Conservation (phyloP, 1,140 invertebrate genomes). For the Bombyx mandarina region DNA sequence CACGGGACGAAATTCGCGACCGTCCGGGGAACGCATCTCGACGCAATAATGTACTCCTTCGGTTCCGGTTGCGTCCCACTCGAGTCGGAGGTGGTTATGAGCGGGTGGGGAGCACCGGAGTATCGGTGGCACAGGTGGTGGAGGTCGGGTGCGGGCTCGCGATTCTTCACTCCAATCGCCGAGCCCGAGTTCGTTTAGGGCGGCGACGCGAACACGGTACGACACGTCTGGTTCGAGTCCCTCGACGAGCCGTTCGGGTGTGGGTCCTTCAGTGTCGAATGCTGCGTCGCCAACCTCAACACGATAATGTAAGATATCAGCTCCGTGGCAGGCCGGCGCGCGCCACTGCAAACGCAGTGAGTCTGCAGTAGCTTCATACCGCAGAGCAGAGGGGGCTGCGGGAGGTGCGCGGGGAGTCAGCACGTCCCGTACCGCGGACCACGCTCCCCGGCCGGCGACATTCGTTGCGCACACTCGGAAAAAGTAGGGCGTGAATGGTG, state of each 20-base stretch:
- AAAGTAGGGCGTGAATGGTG: conserved; percentile 83
- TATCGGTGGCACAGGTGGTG: conserved; percentile 82
- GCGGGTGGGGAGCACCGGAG: conserved; percentile 79
- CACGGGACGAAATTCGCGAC: conserved; percentile 79
- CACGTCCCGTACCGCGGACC: conserved; percentile 76
- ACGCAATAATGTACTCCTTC: conserved; percentile 83
- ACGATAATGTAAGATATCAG: conserved; percentile 81
- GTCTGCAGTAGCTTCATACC: conserved; percentile 76
- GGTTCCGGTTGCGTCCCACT: conserved; percentile 83
- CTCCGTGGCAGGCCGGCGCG: conserved; percentile 79
- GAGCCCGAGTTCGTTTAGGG: conserved; percentile 85
- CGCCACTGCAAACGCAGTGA: conserved; percentile 81
- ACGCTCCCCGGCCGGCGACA: conserved; percentile 80
- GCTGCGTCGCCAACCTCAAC: conserved; percentile 79
- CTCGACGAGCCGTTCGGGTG: conserved; percentile 67
- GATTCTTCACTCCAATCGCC: conserved; percentile 82
- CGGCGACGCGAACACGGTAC: conserved; percentile 84
- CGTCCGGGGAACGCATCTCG: conserved; percentile 80
- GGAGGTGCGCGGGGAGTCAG: conserved; percentile 82
- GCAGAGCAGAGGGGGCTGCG: conserved; percentile 74
- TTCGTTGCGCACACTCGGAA: conserved; percentile 86
- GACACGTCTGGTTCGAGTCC: conserved; percentile 71
- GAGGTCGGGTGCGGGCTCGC: conserved; percentile 76
- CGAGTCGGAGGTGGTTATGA: conserved; percentile 87
- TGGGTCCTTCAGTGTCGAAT: conserved; percentile 72